A percentile compares a stretch with the other conserved stretches of the same genome.
These are phyloP conservation scores for Drosophila borealis DNA, from an alignment of 2,888 invertebrate genomes.

Conservation along the genomic window DNA sequence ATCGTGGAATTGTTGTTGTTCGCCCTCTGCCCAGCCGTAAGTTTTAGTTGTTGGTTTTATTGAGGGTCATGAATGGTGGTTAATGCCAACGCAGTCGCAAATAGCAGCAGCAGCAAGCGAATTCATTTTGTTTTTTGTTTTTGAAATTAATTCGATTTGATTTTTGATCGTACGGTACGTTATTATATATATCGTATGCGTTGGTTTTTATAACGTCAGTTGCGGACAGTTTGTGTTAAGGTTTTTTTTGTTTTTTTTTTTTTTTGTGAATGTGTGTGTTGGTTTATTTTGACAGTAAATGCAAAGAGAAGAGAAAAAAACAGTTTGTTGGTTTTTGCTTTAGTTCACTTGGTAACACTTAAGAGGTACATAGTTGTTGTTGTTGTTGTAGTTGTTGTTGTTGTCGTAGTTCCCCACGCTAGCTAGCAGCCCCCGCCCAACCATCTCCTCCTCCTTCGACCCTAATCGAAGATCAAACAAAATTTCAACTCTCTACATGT, in stretches of 20 bases:
- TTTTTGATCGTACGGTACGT: conserved; percentile 35
- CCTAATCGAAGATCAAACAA: conserved; percentile 34
- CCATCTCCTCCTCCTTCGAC: neutral
- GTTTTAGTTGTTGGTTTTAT: conserved; percentile 15
- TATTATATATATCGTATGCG: conserved; percentile 20
- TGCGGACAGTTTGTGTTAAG: conserved; percentile 25
- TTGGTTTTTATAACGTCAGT: conserved; percentile 27
- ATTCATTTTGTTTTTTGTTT: conserved; percentile 4
- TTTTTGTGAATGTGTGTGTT: conserved; percentile 37
- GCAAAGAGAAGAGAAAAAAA: conserved; percentile 76
- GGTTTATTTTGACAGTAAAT: conserved; percentile 58
- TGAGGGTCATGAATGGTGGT: conserved; percentile 20
- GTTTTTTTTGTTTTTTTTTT: conserved; percentile 26
- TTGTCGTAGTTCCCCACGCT: conserved; percentile 5
- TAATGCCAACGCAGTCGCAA: conserved; percentile 43
- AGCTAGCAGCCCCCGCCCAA: conserved; percentile 1
- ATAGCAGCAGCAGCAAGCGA: conserved; percentile 58
- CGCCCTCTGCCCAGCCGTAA: conserved; percentile 50
- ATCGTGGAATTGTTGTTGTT: conserved; percentile 47
- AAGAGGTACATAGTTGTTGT: conserved; percentile 42
- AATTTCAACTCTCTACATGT: conserved; percentile 31
- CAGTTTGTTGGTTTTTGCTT: conserved; percentile 64
- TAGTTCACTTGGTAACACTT: conserved; percentile 70
- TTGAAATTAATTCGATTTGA: conserved; percentile 11
- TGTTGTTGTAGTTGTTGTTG: conserved; percentile 22